Evolutionary conservation across 2,888 invertebrate genomes (phyloP), one percentile per base, ranked within the genome.

Genomic region (Lordiphosa fenestrarum): DNA sequence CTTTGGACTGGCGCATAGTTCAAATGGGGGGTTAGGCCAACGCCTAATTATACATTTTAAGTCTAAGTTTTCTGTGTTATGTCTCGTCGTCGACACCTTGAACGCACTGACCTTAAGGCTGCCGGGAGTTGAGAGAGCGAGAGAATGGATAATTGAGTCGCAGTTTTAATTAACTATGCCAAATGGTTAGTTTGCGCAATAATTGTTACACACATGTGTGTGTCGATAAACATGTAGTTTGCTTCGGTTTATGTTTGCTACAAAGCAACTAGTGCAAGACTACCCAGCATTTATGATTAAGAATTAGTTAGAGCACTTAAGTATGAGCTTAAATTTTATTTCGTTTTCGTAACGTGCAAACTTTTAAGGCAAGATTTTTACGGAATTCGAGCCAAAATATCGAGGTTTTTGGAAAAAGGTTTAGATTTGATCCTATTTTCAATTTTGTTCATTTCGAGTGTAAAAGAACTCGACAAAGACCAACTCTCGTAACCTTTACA

Each of bases 131-230:
- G 15, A 44, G 30, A 30, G 12, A 30, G 30, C 25, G 15, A 44
- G 15, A 30, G 44, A 44, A 44, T 44, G 15, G 10, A 33, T 25
- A 44, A 44, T 44, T 44, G 44, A 13, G 44, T 10, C 30, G 39
- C 13, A 12, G 7, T n/a, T 12, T 15, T 54, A 62, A 62, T 62
- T 62, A 54, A 54, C 62, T 41, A 41, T 46, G 36, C 54, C 54
- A 61, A 62, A 62, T 50, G 62, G 37, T 49, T 44, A 30, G 30
- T 61, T 62, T 62, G 62, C 54, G 54, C 61, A 61, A 61, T 61
- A 50, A 60, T 57, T 46, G 59, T 53, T 57, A 40, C 13, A 38
- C 13, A 13, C 10, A 48, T 12, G 10, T 7, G 35, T 13, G 9
- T 46, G 33, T 25, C 23, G 23, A 4, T 4, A 4, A 4, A 23